These are phyloP conservation scores for Tolmerus cingulatus DNA, from an alignment of 2,888 invertebrate species.

Conservation along the genomic window DNA sequence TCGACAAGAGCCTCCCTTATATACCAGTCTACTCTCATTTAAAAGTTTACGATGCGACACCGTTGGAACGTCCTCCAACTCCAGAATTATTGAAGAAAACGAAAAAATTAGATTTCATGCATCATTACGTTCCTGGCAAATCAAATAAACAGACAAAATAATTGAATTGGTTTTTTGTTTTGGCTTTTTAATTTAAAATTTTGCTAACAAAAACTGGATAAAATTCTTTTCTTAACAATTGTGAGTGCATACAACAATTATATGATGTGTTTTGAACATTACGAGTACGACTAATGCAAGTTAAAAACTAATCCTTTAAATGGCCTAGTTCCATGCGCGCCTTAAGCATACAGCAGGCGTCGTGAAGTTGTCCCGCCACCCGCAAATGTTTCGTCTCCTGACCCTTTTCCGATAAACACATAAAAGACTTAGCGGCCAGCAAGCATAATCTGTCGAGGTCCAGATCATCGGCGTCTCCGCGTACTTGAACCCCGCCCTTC, in stretches of 20 bases:
- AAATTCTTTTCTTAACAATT: slow-evolving; percentile 20
- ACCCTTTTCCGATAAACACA: slow-evolving; percentile 59
- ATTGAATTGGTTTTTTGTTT: background rate
- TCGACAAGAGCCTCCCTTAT: slow-evolving; percentile 71
- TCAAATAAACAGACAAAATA: slow-evolving; percentile 31
- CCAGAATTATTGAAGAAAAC: slow-evolving; percentile 66
- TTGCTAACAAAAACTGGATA: slow-evolving; percentile 19
- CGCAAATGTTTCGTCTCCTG: slow-evolving; percentile 61
- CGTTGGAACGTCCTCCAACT: slow-evolving; percentile 68
- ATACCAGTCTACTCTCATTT: slow-evolving; percentile 77
- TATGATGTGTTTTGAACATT: background rate
- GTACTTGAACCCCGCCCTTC: slow-evolving; percentile 53
- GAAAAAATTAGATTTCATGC: slow-evolving; percentile 55
- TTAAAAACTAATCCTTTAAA: background rate
- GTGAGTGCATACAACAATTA: slow-evolving; percentile 18
- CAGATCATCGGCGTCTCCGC: slow-evolving; percentile 57
- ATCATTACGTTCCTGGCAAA: slow-evolving; percentile 51
- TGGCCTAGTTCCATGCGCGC: slow-evolving; percentile 35
- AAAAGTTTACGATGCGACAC: slow-evolving; percentile 68
- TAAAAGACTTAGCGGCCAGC: slow-evolving; percentile 61
- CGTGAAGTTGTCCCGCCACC: slow-evolving; percentile 65
- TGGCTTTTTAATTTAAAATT: background rate
- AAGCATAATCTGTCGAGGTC: slow-evolving; percentile 58
- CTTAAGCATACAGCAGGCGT: slow-evolving; percentile 63
- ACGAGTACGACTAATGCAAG: background rate